Evolutionary conservation across 2,888 invertebrate species (phyloP), one percentile per base, ranked within the genome.

Genomic region (Catocala fraxini): DNA sequence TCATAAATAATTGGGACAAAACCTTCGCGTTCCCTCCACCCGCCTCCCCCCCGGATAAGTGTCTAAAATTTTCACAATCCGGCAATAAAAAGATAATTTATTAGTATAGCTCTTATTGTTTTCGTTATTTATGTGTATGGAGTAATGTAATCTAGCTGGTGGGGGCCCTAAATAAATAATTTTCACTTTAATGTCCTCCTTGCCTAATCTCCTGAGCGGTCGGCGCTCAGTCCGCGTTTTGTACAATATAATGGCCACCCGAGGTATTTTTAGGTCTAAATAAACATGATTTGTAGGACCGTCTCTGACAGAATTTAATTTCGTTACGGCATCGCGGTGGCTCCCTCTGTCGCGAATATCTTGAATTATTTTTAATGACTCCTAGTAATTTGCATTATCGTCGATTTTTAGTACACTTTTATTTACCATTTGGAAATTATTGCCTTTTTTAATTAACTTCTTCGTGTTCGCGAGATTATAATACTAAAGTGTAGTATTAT

Each of bases 51-150:
- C 89, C 88, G 93, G 93, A 93, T 93, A 93, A 94, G 93, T 93
- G 93, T 94, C 93, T 92, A 92, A 94, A 93, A 94, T 94, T 94
- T 94, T 94, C 93, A 94, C 94, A 94, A 94, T 93, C 93, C 93
- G 89, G 94, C 92, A 94, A 93, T 94, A 94, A 94, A 94, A 94
- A 94, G 93, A 93, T 94, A 94, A 94, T 94, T 94, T 94, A 93
- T 93, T 92, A 93, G 91, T 93, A 94, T 93, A 92, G 92, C 93
- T 93, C 92, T 94, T 94, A 94, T 93, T 94, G 93, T 93, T 93
- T 94, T 93, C 89, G 89, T 93, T 94, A 94, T 93, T 93, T 93
- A 94, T 94, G 93, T 93, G 91, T 93, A 93, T 93, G 93, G 91
- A 93, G 93, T 93, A 93, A 93, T 93, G 92, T 94, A 94, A 93